Base-by-base conservation (phyloP, 2,888 invertebrate genomes). In the Acronicta leporina region DNA sequence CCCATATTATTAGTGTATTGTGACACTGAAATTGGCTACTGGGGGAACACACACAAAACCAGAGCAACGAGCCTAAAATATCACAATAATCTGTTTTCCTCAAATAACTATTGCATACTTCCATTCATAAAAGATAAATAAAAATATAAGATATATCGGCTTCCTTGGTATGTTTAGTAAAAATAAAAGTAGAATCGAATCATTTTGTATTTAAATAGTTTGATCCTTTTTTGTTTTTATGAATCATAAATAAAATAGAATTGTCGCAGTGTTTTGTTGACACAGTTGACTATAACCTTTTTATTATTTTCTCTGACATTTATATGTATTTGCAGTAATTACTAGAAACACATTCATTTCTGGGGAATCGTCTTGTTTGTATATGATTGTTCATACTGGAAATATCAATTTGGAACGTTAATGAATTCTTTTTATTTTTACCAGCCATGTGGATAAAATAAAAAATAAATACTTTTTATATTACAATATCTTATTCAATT, bases 271-370 rank as follows among this genome's bases (percentile, higher is more conserved):
- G 16, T 45, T 38, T 0, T 43, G 40, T 56, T 60, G 27, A 30
- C 25, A 56, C 35, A 27, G 27, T 46, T 30, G 9, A 41, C 52
- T 45, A 47, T 52, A 8, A 33, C 20, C 52, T 30, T 38, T 33
- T 45, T 60, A 27, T 67, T 67, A 47, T 53, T 38, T 13, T 56
- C 35, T 52, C 30, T 54, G 33, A 43, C 13, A 33, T 38, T 35
- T 33, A 14, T 0, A n/a, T n/a, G 15, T 59, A 44, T 56, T 60
- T 56, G 13, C 46, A 56, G 8, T 46, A 41, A 38, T 25, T 13
- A 44, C 44, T 16, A 5, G 8, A 43, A 25, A 44, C 25, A 44
- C 43, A 50, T 44, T 51, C 10, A 35, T 14, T 35, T 58, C 20
- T 42, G 15, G n/a, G 11, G 15, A 33, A 30, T 66, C 55, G 13